These are phyloP conservation scores for Brevimyrus niger DNA, from an alignment of 2,113 vertebrate species.

Conservation along the genomic window DNA sequence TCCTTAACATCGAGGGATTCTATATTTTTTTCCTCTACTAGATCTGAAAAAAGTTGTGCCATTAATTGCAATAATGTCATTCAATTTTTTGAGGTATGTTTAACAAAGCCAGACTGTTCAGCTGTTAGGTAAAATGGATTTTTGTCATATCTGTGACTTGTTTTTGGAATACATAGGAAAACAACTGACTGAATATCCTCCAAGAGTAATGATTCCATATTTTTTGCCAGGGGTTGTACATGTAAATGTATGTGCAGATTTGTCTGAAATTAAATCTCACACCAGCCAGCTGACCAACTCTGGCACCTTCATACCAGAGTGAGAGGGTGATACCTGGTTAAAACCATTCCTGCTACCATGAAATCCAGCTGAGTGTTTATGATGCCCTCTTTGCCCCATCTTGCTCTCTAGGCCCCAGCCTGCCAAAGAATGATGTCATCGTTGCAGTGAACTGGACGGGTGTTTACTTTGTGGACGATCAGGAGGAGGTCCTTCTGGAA, in stretches of 20 bases:
- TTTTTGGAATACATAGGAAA: too few species aligned
- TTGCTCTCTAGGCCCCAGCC: slow-evolving; percentile 68
- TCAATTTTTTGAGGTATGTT: too few species aligned
- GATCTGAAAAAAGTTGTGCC: too few species aligned
- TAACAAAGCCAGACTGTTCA: too few species aligned
- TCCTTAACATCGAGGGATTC: too few species aligned
- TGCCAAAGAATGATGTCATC: slow-evolving; percentile 92
- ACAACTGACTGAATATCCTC: too few species aligned
- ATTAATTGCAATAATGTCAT: too few species aligned
- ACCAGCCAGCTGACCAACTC: not conserved
- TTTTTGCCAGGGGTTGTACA: too few species aligned
- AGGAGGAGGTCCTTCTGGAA: slow-evolving; percentile 92
- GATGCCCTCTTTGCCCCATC: not conserved
- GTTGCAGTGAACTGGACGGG: slow-evolving; percentile 97
- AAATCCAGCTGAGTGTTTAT: not conserved
- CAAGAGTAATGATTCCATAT: too few species aligned
- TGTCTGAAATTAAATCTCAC: not conserved
- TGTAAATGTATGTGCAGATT: not conserved
- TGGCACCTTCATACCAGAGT: not conserved
- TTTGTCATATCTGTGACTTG: too few species aligned
- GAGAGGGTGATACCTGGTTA: not conserved
- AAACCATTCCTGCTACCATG: not conserved
- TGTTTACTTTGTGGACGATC: slow-evolving; percentile 93
- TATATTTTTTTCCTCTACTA: too few species aligned
- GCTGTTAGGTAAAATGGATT: too few species aligned